Percentiles rank a stretch among this genome's conserved stretches.
Evolutionary conservation across 2,113 vertebrate genomes (phyloP).

Genomic region (Nycticryphes semicollaris): DNA sequence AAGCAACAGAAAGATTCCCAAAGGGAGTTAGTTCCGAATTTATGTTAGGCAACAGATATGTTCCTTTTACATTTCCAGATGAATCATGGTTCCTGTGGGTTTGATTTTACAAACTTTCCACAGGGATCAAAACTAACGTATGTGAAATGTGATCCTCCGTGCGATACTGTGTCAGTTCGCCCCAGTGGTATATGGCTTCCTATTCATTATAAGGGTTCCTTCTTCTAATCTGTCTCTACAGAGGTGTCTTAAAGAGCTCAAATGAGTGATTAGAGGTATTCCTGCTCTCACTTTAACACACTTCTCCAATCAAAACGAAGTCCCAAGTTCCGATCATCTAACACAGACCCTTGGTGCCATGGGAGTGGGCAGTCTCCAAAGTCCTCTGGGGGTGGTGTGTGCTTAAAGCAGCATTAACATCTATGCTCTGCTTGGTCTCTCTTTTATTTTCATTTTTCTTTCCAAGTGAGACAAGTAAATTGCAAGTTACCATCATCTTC

Average conservation of each 20-base stretch:
- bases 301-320: not conserved
- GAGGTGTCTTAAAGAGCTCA: slow-evolving; percentile 31
- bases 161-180: not conserved
- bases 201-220: slow-evolving; percentile 39
- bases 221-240: slow-evolving; percentile 40
- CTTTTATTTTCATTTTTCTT: slow-evolving; percentile 54
- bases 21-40: not conserved
- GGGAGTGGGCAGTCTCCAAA: not conserved
- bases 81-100: slow-evolving; percentile 64
- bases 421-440: slow-evolving; percentile 5
- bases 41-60: slow-evolving; percentile 2
- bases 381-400: not conserved
- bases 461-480: slow-evolving; percentile 11
- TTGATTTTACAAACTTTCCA: slow-evolving; percentile 58
- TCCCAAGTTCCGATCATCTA: slow-evolving; percentile 12
- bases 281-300: slow-evolving; percentile 44
- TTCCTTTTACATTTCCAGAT: slow-evolving; percentile 68
- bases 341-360: not conserved
- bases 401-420: slow-evolving; percentile 23
- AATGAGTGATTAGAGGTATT: slow-evolving; percentile 46
- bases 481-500: not conserved
- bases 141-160: not conserved
- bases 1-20: slow-evolving; percentile 1
- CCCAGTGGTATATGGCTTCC: slow-evolving; percentile 14
- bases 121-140: not conserved